These are phyloP conservation scores for Anoplopoma fimbria DNA, from an alignment of 2,113 vertebrate genomes.

Conservation along the genomic window DNA sequence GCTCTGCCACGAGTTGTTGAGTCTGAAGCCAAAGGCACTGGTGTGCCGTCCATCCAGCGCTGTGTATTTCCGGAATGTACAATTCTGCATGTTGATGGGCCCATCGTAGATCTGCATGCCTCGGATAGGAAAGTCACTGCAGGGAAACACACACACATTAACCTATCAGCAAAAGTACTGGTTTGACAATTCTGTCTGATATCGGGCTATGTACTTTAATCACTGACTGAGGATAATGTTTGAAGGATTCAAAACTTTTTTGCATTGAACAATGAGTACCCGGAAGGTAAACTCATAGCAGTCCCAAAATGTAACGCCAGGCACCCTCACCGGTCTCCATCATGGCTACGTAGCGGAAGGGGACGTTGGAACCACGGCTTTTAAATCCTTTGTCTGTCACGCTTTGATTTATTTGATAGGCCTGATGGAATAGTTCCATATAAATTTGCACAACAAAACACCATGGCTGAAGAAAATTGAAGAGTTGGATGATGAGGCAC, in stretches of 20 bases:
- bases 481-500: no score
- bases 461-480: no score
- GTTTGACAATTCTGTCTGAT: not conserved
- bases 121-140: conserved; percentile 93
- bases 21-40: conserved; percentile 95
- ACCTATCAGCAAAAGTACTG: not conserved
- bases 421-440: no score
- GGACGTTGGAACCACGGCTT: no score
- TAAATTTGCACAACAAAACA: no score
- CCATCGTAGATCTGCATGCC: conserved; percentile 97
- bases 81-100: conserved; percentile 94
- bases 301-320: no score
- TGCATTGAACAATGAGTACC: no score
- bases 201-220: not conserved
- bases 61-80: conserved; percentile 93
- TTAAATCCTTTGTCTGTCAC: no score
- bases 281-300: no score
- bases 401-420: no score
- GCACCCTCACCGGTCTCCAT: no score
- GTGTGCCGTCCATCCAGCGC: conserved; percentile 94
- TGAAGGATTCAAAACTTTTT: not conserved
- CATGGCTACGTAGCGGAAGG: no score
- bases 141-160: conserved; percentile 27
- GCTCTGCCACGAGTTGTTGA: conserved; percentile 99
- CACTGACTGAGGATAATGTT: not conserved